Evolutionary conservation across 2,797 vertebrate genomes (phyloP), one percentile per base, ranked within the genome.

Genomic region (Pagetopsis macropterus): DNA sequence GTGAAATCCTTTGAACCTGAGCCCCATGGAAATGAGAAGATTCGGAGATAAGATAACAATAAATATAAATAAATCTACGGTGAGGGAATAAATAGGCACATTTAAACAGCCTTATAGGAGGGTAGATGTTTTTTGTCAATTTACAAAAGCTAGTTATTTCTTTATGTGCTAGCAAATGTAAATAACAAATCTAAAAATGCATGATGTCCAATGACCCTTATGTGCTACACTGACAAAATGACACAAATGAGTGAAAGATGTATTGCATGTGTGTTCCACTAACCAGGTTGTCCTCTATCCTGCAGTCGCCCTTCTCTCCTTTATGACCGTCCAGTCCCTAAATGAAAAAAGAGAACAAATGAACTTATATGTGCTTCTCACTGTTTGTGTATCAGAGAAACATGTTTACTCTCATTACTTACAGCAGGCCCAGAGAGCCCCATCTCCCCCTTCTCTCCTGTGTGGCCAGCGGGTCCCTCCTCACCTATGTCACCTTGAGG

Each of bases 361-460:
- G 10, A 83, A 56, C 9, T 17, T 37, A 65, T 58, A 45, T 49
- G 9, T 17, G 43, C 5, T 58, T 62, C 9, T 43, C 16, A 58
- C 10, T 50, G 52, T 72, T 70, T 63, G 40, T 51, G 41, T 16
- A 43, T 68, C 19, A 58, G 15, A 55, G 19, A 50, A 71, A 65
- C 9, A 21, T 48, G 54, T 61, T 71, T 50, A 3, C 51, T 16
- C 14, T 57, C 8, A 41, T 49, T 46, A 93, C 94, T 94, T 91
- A 99, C 97, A 85, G 93, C 82, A 59, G 94, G 95, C 1, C 97
- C 97, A 0, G 92, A 90, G 11, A 95, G 93, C 23, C 98, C 98
- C 95, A 95, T 96, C 82, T 98, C 96, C 50, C 97, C 97, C 0
- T 88, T 96, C 81, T 97, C 96, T 78, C 96, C 97, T 90, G 96